Percentiles rank a stretch among this genome's conserved stretches.
phyloP scores from a whole-genome alignment of 1,140 invertebrate genomes.

The Cephus cinctus region DNA sequence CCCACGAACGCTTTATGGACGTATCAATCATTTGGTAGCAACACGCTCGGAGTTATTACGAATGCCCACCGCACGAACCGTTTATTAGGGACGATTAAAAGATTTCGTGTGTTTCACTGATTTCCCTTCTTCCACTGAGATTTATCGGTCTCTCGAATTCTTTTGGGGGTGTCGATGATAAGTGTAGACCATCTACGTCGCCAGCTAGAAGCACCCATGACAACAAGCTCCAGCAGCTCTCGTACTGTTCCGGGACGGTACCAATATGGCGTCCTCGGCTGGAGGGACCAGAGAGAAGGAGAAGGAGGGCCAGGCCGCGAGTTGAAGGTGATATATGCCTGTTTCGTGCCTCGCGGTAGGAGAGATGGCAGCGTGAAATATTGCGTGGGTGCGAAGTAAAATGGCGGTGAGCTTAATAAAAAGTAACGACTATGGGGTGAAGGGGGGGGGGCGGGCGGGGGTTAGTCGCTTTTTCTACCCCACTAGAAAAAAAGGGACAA shows the following conservation, averaged over 20 bases:
- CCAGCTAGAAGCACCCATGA: too few species aligned
- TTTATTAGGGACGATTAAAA: conserved; percentile 57
- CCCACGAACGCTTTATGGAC: conserved; percentile 46
- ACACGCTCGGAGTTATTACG: conserved; percentile 25
- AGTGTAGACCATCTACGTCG: too few species aligned
- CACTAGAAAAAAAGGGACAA: too few species aligned
- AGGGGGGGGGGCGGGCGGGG: too few species aligned
- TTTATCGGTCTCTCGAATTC: conserved; percentile 31
- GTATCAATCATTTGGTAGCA: conserved; percentile 57
- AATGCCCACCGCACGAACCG: conserved; percentile 43
- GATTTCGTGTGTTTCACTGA: conserved; percentile 49
- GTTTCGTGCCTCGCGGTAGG: conserved; percentile 30
- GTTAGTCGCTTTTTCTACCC: too few species aligned
- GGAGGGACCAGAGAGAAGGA: background rate
- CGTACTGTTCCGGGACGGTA: conserved; percentile 1
- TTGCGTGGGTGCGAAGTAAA: conserved; percentile 51
- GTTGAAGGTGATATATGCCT: conserved; percentile 48
- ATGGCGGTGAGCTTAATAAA: conserved; percentile 44
- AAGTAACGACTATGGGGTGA: conserved; percentile 23
- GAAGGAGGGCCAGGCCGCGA: conserved; percentile 27
- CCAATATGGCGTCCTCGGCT: conserved; percentile 16
- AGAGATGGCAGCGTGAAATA: conserved; percentile 40
- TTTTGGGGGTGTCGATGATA: too few species aligned
- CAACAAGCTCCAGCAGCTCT: too few species aligned
- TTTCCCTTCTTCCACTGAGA: conserved; percentile 48